phyloP scores from a whole-genome alignment of 2,113 vertebrate species.

The Strix aluco region DNA sequence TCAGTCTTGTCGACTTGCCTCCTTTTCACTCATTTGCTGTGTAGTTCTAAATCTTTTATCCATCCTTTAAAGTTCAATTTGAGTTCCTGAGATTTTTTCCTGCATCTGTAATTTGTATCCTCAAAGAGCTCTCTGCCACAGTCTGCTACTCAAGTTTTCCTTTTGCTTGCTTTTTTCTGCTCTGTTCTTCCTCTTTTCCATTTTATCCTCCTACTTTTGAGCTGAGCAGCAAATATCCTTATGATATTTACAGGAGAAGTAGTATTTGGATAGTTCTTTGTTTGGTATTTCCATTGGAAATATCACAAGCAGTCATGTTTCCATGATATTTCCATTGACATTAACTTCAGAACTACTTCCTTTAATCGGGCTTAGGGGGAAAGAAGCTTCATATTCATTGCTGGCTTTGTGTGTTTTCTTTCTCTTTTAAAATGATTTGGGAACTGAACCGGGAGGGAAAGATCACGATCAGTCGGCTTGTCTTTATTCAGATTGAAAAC shows the following conservation, averaged over 20 bases:
- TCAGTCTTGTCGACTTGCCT: neutral
- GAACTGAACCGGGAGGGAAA: constrained; percentile 23
- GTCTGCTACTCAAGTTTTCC: neutral
- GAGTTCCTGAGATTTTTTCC: neutral
- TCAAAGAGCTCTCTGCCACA: neutral
- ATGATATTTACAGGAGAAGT: constrained; percentile 64
- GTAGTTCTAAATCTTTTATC: neutral
- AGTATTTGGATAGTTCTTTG: constrained; percentile 45
- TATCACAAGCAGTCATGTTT: constrained; percentile 53
- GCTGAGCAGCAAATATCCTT: constrained; percentile 46
- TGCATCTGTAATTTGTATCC: neutral
- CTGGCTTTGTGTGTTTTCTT: constrained; percentile 25
- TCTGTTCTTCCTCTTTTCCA: neutral
- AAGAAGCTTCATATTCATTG: constrained; percentile 11
- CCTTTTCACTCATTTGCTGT: neutral
- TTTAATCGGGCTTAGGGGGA: constrained; percentile 25
- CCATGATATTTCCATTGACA: constrained; percentile 65
- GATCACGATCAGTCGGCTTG: neutral
- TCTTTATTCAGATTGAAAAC: constrained; percentile 29
- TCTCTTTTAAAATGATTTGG: neutral
- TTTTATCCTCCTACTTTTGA: constrained; percentile 17
- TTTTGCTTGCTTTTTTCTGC: neutral
- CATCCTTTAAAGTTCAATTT: neutral
- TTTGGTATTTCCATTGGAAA: constrained; percentile 70
- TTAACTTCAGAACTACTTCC: constrained; percentile 48